Conservation (phyloP, 92 coral and sea anemone genomes). For the Zoanthus gigantus region DNA sequence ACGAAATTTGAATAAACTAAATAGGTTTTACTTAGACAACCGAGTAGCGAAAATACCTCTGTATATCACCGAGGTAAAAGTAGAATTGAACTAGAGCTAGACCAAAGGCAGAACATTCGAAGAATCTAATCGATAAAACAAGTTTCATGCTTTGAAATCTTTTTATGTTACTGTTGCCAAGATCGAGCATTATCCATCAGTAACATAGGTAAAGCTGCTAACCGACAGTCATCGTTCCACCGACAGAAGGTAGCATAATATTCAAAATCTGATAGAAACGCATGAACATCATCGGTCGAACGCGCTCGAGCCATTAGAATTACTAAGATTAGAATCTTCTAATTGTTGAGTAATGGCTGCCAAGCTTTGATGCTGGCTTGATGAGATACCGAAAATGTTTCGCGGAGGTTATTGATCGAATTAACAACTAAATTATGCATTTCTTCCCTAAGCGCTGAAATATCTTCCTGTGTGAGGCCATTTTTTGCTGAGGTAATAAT, state of each 20-base stretch:
- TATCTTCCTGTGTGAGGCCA: background rate
- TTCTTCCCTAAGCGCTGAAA: constrained; percentile 8
- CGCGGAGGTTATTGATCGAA: background rate
- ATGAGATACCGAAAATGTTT: background rate
- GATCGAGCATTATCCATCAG: background rate
- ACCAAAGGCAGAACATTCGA: too few species aligned
- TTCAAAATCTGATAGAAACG: background rate
- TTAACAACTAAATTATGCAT: background rate
- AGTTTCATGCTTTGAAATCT: too few species aligned
- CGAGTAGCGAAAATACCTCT: too few species aligned
- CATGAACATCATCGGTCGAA: background rate
- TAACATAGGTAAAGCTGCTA: background rate
- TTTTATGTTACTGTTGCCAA: background rate
- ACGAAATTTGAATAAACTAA: too few species aligned
- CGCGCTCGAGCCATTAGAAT: background rate
- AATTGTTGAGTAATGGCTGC: background rate
- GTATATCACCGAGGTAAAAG: too few species aligned
- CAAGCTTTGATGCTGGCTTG: background rate
- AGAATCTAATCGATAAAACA: too few species aligned
- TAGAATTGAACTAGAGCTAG: too few species aligned
- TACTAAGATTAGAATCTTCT: background rate
- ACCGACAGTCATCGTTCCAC: background rate
- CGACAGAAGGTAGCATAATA: constrained; percentile 20
- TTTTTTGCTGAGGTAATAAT: background rate
- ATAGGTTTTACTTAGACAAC: too few species aligned